A percentile compares a stretch with the other conserved stretches of the same genome.
These are phyloP conservation scores for Anastrepha ludens DNA, from an alignment of 1,140 invertebrate species.

Conservation along the genomic window DNA sequence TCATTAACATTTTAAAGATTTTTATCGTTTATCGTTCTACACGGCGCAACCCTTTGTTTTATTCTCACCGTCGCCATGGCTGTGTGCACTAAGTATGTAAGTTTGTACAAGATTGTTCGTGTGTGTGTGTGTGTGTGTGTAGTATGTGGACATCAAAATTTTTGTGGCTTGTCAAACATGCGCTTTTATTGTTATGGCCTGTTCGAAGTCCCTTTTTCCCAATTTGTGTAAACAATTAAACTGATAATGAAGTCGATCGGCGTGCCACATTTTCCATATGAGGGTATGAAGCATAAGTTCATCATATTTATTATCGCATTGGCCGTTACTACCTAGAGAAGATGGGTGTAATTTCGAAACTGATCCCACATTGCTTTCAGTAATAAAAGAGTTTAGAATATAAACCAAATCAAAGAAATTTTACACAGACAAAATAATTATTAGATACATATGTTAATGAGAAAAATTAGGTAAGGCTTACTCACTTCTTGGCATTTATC, in stretches of 20 bases:
- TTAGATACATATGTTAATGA: too few relatives aligned
- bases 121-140: not conserved
- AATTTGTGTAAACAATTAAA: conserved; percentile 50
- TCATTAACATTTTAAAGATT: conserved; percentile 52
- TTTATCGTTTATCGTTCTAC: conserved; percentile 24
- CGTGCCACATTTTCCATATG: not conserved
- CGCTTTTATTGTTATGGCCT: conserved; percentile 70
- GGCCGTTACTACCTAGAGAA: not conserved
- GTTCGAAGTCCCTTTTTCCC: not conserved
- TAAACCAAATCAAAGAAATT: not conserved
- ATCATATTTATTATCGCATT: conserved; percentile 37
- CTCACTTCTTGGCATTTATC: too few relatives aligned
- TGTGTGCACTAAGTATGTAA: not conserved
- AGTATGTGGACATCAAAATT: not conserved
- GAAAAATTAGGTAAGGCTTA: too few relatives aligned
- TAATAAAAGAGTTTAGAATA: not conserved
- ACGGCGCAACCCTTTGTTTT: conserved; percentile 36
- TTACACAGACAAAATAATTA: too few relatives aligned
- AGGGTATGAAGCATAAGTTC: conserved; percentile 37
- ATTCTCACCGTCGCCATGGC: not conserved
- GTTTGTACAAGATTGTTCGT: not conserved
- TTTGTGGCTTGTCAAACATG: conserved; percentile 66
- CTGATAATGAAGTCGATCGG: conserved; percentile 28
- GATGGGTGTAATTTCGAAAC: not conserved
- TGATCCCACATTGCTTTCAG: not conserved